These are phyloP conservation scores for Carlito syrichta DNA, from an alignment of 2,113 vertebrate species.

Conservation along the genomic window DNA sequence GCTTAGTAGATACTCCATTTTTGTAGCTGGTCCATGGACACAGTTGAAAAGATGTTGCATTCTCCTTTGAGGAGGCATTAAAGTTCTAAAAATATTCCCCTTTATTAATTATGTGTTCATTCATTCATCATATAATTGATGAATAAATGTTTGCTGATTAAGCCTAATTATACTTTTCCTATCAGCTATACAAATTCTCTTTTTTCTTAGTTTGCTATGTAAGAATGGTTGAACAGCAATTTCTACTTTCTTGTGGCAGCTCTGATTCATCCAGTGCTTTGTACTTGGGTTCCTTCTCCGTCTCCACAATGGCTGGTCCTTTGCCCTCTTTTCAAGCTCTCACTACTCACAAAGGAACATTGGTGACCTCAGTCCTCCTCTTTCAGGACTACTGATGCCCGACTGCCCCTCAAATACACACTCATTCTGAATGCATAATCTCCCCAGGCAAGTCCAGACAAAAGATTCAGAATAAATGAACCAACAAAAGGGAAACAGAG, in stretches of 20 bases:
- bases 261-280: not conserved
- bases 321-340: not conserved
- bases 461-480: not conserved
- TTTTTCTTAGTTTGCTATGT: not conserved
- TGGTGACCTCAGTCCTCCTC: not conserved
- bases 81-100: not conserved
- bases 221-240: not conserved
- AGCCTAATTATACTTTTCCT: not conserved
- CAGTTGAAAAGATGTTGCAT: not conserved
- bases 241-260: not conserved
- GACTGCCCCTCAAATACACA: not conserved
- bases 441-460: not conserved
- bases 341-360: not conserved
- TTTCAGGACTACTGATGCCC: not conserved
- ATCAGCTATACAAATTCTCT: not conserved
- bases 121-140: not conserved
- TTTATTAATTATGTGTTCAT: not conserved
- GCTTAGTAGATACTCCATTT: not conserved
- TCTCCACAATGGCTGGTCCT: too few species aligned
- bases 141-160: conserved; percentile 1
- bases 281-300: not conserved
- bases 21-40: not conserved
- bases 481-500: not conserved
- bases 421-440: not conserved
- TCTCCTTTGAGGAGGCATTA: not conserved